Conservation (phyloP, 1,140 invertebrate species). For the Drosophila ercepeae region DNA sequence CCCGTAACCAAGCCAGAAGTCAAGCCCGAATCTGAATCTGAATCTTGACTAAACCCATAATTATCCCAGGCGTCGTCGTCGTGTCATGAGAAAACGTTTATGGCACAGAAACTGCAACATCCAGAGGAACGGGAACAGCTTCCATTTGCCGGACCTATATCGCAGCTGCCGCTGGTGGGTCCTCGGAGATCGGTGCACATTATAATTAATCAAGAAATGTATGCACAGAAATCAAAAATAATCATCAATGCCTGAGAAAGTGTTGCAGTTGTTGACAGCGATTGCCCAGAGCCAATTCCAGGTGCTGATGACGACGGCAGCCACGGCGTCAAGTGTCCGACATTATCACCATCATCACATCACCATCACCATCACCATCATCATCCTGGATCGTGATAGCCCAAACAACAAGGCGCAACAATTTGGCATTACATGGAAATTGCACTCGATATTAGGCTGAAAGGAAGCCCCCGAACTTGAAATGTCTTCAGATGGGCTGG, state of each 20-base stretch:
- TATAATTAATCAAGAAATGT: conserved; percentile 79
- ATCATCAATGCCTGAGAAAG: conserved; percentile 73
- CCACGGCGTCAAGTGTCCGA: conserved; percentile 37
- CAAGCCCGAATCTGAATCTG: conserved; percentile 9
- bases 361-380: conserved; percentile 38
- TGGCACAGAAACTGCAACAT: conserved; percentile 35
- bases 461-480: conserved; percentile 21
- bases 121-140: conserved; percentile 21
- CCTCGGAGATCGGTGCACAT: conserved; percentile 31
- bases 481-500: conserved; percentile 1
- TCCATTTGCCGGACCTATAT: conserved; percentile 53
- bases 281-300: conserved; percentile 38
- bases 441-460: conserved; percentile 57
- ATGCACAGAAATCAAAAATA: conserved; percentile 74
- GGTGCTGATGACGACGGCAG: conserved; percentile 23
- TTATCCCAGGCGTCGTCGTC: conserved; percentile 53
- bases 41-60: conserved; percentile 56
- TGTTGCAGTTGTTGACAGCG: conserved; percentile 47
- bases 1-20: conserved; percentile 4
- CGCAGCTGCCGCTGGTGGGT: conserved; percentile 61
- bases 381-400: conserved; percentile 39
- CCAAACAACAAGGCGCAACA: conserved; percentile 67
- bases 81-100: conserved; percentile 71
- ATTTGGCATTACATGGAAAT: conserved; percentile 79
- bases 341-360: conserved; percentile 48